Evolutionary conservation across 1,140 invertebrate genomes (phyloP).

Genomic region (Pogonomyrmex californicus): DNA sequence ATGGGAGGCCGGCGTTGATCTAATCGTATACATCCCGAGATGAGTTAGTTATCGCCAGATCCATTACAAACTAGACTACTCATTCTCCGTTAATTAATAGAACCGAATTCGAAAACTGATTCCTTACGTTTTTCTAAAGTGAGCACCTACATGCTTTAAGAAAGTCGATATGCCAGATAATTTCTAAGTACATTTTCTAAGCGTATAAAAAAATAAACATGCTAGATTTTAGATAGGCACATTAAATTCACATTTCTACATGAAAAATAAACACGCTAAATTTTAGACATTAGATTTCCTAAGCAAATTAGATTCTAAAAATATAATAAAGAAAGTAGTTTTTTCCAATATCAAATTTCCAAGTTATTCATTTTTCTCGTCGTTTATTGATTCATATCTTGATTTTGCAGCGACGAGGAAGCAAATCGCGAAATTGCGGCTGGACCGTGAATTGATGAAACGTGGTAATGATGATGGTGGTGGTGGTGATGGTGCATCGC

Average conservation of each 20-base stretch:
- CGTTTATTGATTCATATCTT: no score
- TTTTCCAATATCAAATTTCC: background rate
- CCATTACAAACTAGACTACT: conserved; percentile 48
- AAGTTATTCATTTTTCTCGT: background rate
- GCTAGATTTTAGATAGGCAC: background rate
- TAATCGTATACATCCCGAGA: conserved; percentile 40
- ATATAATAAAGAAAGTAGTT: background rate
- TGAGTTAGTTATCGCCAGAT: conserved; percentile 46
- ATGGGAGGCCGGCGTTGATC: conserved; percentile 36
- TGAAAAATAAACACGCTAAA: background rate
- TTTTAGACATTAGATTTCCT: background rate
- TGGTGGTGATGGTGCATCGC: conserved; percentile 30
- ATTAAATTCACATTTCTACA: background rate
- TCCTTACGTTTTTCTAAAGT: background rate
- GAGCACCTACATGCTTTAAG: background rate
- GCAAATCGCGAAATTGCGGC: conserved; percentile 50
- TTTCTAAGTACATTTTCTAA: background rate
- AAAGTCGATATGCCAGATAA: background rate
- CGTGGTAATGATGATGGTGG: background rate
- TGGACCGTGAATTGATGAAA: conserved; percentile 57
- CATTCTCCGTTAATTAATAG: conserved; percentile 54
- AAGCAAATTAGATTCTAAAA: background rate
- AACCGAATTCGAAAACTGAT: background rate
- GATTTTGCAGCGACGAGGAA: background rate
- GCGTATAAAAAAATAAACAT: background rate